Percentiles rank a stretch among this genome's conserved stretches.
phyloP scores from a whole-genome alignment of 2,797 vertebrate genomes.

The Danio choprae region DNA sequence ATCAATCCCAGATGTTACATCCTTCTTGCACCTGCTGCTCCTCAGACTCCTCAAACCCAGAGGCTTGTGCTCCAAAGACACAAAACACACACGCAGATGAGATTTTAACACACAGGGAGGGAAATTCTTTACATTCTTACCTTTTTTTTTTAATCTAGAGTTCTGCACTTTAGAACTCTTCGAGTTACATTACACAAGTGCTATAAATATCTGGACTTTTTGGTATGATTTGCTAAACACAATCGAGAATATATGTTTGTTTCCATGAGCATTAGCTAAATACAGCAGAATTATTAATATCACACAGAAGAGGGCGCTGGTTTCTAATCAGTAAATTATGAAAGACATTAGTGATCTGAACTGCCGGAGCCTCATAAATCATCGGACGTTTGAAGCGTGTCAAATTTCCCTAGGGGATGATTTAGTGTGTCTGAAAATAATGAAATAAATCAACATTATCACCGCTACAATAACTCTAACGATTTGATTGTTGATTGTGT shows the following conservation, averaged over 20 bases:
- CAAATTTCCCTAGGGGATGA: background rate
- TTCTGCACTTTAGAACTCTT: background rate
- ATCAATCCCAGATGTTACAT: conserved; percentile 55
- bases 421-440: background rate
- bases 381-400: background rate
- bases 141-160: background rate
- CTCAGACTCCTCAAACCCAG: background rate
- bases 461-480: background rate
- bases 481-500: background rate
- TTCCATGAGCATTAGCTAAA: background rate
- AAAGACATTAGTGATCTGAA: background rate
- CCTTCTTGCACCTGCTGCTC: conserved; percentile 40
- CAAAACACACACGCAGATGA: background rate
- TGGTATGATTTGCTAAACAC: no score
- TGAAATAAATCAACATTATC: background rate
- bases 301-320: conserved; percentile 22
- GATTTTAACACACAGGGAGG: background rate
- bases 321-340: conserved; percentile 24
- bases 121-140: background rate
- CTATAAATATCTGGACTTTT: background rate
- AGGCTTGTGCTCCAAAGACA: background rate
- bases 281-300: background rate
- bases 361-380: background rate
- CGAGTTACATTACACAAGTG: background rate
- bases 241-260: background rate